Percentiles rank a stretch among this genome's conserved stretches.
Conservation (phyloP, 1,140 invertebrate species). For the Drosophila seguyi region DNA sequence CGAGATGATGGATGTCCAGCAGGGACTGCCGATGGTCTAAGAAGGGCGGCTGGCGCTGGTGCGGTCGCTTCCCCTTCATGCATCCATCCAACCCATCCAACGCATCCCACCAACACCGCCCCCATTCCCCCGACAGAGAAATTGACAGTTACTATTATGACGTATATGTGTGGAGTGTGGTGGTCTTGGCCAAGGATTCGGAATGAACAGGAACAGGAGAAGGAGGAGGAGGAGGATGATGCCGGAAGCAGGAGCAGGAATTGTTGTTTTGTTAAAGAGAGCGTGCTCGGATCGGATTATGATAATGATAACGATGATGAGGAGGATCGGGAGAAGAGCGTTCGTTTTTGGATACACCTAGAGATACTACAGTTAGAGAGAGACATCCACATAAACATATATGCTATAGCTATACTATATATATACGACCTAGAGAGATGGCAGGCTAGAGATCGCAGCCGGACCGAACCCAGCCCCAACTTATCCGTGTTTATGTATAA, state of each 20-base stretch:
- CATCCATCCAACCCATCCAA: conserved; percentile 19
- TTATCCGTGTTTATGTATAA: conserved; percentile 70
- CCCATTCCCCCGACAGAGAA: conserved; percentile 22
- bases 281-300: conserved; percentile 36
- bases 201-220: conserved; percentile 14
- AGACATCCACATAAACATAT: conserved; percentile 62
- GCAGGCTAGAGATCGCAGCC: conserved; percentile 22
- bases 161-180: conserved; percentile 28
- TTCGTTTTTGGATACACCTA: conserved; percentile 74
- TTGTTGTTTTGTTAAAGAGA: conserved; percentile 70
- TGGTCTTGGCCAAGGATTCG: conserved; percentile 23
- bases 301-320: conserved; percentile 20
- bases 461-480: conserved; percentile 7
- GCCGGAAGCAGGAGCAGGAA: conserved; percentile 16
- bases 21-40: conserved; percentile 79
- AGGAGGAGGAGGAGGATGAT: neutral
- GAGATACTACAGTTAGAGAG: conserved; percentile 69
- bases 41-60: conserved; percentile 5
- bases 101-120: conserved; percentile 32
- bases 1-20: conserved; percentile 85
- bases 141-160: conserved; percentile 69
- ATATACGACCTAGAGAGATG: conserved; percentile 36
- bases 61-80: conserved; percentile 16
- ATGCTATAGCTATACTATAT: conserved; percentile 66
- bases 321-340: conserved; percentile 24